Percentiles rank a stretch among this genome's conserved stretches.
phyloP scores from a whole-genome alignment of 2,113 vertebrate species.

The Phyllostomus discolor region DNA sequence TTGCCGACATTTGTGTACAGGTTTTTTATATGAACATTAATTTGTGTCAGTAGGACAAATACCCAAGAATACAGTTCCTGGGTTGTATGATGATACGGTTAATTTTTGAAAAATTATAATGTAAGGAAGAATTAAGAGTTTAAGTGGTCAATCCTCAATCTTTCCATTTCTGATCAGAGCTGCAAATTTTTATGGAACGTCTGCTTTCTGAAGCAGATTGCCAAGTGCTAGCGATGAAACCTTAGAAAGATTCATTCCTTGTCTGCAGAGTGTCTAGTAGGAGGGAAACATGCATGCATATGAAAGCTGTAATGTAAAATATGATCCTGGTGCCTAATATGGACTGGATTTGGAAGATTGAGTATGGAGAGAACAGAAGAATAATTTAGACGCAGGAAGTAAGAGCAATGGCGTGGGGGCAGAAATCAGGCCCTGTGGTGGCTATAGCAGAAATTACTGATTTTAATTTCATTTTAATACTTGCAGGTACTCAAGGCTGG shows the following conservation, averaged over 20 bases:
- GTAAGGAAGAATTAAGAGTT: slow-evolving; percentile 4
- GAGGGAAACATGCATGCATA: not conserved
- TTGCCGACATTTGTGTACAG: not conserved
- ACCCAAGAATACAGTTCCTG: not conserved
- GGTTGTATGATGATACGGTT: not conserved
- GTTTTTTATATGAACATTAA: not conserved
- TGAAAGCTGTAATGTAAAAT: not conserved
- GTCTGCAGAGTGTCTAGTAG: not conserved
- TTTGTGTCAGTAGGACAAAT: slow-evolving; percentile 11
- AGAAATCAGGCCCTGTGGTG: not conserved
- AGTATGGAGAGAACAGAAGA: not conserved
- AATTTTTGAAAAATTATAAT: slow-evolving; percentile 34
- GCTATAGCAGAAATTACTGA: not conserved
- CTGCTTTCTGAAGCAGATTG: not conserved
- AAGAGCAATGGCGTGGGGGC: not conserved
- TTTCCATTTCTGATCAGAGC: slow-evolving; percentile 5
- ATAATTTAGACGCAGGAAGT: not conserved
- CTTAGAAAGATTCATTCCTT: not conserved
- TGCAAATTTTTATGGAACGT: not conserved
- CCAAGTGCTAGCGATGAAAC: not conserved
- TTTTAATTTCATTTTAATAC: not conserved
- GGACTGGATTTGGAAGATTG: not conserved
- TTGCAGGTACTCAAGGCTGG: not conserved
- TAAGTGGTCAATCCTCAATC: not conserved
- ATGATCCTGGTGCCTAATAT: not conserved